phyloP scores from a whole-genome alignment of 2,113 vertebrate genomes.

The Cisticola juncidis region DNA sequence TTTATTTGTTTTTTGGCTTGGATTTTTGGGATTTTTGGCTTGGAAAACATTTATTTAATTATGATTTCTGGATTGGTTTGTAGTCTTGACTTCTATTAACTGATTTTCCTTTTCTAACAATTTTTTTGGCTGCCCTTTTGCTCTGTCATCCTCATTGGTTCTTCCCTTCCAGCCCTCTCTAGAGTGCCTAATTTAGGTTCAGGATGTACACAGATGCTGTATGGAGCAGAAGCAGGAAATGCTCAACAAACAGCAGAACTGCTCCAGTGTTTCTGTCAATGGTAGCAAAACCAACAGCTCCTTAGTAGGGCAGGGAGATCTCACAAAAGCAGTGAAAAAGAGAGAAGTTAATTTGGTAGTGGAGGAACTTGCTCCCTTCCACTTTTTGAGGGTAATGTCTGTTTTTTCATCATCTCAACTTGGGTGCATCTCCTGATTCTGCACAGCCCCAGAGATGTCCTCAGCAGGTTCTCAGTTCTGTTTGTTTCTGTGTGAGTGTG shows the following conservation, averaged over 20 bases:
- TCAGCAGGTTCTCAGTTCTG: background rate
- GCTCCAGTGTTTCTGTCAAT: background rate
- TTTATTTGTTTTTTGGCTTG: background rate
- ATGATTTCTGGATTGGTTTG: background rate
- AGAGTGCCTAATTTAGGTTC: background rate
- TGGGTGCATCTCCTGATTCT: background rate
- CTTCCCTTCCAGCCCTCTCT: background rate
- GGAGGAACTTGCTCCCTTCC: background rate
- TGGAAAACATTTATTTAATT: background rate
- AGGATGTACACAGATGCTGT: background rate
- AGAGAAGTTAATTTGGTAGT: background rate
- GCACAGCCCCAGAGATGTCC: background rate
- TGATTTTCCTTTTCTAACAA: background rate
- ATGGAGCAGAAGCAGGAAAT: background rate
- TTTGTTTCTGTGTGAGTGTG: background rate
- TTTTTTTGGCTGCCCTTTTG: background rate
- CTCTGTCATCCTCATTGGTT: background rate
- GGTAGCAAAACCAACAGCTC: background rate
- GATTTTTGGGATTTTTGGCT: background rate
- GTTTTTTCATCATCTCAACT: background rate
- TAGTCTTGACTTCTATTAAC: background rate
- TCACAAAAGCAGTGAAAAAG: background rate
- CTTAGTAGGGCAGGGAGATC: background rate
- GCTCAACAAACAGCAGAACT: background rate
- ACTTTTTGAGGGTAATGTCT: background rate